Conservation (phyloP, 2,113 vertebrate species). For the Phainopepla nitens region DNA sequence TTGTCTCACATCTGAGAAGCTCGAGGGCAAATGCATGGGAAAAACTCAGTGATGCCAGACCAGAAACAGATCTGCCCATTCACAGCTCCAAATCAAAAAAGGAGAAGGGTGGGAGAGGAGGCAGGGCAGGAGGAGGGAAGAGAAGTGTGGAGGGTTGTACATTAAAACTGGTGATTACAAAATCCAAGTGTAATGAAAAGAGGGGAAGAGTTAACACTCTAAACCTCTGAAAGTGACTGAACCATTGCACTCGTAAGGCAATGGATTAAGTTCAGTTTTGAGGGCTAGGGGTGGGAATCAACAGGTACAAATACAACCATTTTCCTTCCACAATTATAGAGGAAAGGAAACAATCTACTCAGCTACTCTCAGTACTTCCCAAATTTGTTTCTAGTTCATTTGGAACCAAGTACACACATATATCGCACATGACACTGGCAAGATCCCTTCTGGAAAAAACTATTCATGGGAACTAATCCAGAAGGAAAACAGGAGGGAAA, state of each 20-base stretch:
- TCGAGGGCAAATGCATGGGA: constrained; percentile 87
- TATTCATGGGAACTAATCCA: constrained; percentile 52
- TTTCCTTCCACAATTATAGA: constrained; percentile 70
- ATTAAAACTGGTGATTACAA: constrained; percentile 56
- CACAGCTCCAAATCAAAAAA: constrained; percentile 76
- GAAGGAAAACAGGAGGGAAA: constrained; percentile 14
- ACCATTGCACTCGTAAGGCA: constrained; percentile 60
- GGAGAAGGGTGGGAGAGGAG: constrained; percentile 41
- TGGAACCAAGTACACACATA: constrained; percentile 76
- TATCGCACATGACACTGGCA: constrained; percentile 75
- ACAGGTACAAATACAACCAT: constrained; percentile 64
- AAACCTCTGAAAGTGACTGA: constrained; percentile 58
- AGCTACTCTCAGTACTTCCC: constrained; percentile 32
- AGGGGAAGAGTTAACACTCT: constrained; percentile 42
- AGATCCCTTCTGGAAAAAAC: constrained; percentile 71
- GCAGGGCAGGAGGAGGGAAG: constrained; percentile 10
- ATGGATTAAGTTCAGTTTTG: constrained; percentile 76
- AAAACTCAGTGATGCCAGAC: constrained; percentile 89
- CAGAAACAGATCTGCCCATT: constrained; percentile 87
- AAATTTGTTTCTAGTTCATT: constrained; percentile 53
- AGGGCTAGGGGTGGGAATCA: constrained; percentile 36
- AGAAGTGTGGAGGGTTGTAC: constrained; percentile 53
- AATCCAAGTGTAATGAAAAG: constrained; percentile 60
- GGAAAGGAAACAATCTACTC: constrained; percentile 66
- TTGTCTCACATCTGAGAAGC: constrained; percentile 83